Evolutionary conservation across 1,140 invertebrate species (phyloP).

Genomic region (Cherax quadricarinatus): DNA sequence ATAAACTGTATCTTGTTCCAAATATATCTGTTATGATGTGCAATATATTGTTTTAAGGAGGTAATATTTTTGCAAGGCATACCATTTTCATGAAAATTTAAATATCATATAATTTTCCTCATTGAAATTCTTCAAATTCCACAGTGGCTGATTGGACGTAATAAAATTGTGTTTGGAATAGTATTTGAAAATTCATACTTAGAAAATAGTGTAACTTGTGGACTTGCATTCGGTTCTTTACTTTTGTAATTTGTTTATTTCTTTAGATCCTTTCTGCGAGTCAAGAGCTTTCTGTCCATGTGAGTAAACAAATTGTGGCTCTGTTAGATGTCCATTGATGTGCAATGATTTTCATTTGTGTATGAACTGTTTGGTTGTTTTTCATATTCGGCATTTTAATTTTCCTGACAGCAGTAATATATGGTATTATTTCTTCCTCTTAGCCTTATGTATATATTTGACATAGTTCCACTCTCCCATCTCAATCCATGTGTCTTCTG

Average conservation of each 20-base stretch:
- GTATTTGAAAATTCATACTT: not conserved
- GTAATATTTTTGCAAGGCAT: too few species aligned
- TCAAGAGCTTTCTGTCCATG: slow-evolving; percentile 69
- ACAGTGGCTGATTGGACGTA: too few species aligned
- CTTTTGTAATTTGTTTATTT: slow-evolving; percentile 43
- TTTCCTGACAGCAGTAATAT: too few species aligned
- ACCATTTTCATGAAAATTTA: too few species aligned
- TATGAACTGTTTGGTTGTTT: not conserved
- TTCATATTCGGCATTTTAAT: too few species aligned
- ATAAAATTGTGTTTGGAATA: not conserved
- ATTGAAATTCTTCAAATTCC: too few species aligned
- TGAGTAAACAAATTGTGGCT: slow-evolving; percentile 62
- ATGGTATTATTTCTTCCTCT: not conserved
- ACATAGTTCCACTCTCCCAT: not conserved
- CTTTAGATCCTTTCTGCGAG: slow-evolving; percentile 68
- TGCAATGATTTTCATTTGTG: slow-evolving; percentile 14
- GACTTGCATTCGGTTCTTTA: slow-evolving; percentile 16
- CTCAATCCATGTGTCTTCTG: not conserved
- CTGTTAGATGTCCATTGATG: slow-evolving; percentile 42
- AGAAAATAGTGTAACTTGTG: not conserved
- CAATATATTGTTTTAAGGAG: too few species aligned
- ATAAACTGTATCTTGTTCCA: too few species aligned
- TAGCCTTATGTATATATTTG: not conserved
- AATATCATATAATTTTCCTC: too few species aligned
- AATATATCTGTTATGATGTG: too few species aligned